Evolutionary conservation across 2,797 vertebrate genomes (phyloP).

Genomic region (Pempheris klunzingeri): DNA sequence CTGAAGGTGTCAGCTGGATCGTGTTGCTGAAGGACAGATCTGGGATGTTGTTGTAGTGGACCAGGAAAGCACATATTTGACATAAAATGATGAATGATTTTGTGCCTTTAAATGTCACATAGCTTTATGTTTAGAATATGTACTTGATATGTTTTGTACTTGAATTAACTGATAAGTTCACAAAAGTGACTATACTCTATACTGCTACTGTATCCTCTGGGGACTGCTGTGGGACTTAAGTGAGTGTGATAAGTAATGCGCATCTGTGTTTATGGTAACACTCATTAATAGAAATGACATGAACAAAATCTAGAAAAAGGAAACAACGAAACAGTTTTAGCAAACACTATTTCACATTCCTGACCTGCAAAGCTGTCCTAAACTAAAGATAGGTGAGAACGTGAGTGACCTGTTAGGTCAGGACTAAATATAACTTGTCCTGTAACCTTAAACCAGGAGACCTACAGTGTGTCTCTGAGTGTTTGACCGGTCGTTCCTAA

Average conservation of each 20-base stretch:
- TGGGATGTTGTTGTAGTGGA: slow-evolving; percentile 5
- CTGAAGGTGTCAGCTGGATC: slow-evolving; percentile 63
- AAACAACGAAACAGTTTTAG: neutral
- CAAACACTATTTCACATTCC: slow-evolving; percentile 8
- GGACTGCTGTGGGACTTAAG: neutral
- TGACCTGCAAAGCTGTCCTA: slow-evolving; percentile 19
- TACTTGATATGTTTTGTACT: too few species aligned
- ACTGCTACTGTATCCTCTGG: neutral
- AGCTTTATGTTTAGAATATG: neutral
- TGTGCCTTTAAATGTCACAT: neutral
- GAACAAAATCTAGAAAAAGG: neutral
- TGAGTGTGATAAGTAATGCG: neutral
- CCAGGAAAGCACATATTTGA: slow-evolving; percentile 2
- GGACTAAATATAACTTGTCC: slow-evolving; percentile 69
- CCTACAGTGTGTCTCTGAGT: slow-evolving; percentile 35
- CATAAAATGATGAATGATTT: neutral
- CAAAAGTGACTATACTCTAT: too few species aligned
- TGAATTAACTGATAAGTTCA: neutral
- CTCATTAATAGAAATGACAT: neutral
- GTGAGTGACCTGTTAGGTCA: slow-evolving; percentile 52
- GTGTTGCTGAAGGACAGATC: slow-evolving; percentile 61
- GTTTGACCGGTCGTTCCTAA: slow-evolving; percentile 7
- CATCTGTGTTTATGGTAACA: neutral
- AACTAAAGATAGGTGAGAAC: slow-evolving; percentile 53
- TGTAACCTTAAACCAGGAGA: slow-evolving; percentile 68